A percentile compares a stretch with the other conserved stretches of the same genome.
Conservation (phyloP, 2,888 invertebrate species). For the Megaustenia siamemsis region DNA sequence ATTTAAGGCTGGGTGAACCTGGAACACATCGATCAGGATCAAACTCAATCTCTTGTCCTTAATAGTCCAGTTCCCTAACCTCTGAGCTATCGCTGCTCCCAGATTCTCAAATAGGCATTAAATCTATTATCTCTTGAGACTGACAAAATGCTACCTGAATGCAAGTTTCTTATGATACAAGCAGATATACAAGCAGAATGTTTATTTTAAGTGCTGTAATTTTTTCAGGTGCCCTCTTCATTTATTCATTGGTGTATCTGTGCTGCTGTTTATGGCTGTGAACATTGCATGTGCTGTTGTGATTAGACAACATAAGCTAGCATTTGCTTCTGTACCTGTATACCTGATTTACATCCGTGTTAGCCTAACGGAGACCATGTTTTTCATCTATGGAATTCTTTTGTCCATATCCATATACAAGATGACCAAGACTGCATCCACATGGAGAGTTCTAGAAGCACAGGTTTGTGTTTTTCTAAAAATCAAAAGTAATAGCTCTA, state of each 20-base stretch:
- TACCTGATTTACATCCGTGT: slow-evolving; percentile 73
- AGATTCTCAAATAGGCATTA: too few species aligned
- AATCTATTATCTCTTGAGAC: too few species aligned
- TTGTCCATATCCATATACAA: slow-evolving; percentile 76
- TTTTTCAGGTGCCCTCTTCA: slow-evolving; percentile 58
- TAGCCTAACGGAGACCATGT: slow-evolving; percentile 76
- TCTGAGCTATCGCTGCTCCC: too few species aligned
- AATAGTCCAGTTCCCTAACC: too few species aligned
- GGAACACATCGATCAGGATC: too few species aligned
- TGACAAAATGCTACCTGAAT: too few species aligned
- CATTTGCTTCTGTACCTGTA: slow-evolving; percentile 63
- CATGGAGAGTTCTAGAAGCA: slow-evolving; percentile 75
- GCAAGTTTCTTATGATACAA: too few species aligned
- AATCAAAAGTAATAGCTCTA: too few species aligned
- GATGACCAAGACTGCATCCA: slow-evolving; percentile 75
- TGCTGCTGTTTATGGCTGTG: slow-evolving; percentile 71
- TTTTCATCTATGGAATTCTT: slow-evolving; percentile 71
- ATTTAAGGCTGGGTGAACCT: too few species aligned
- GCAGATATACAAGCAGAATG: too few species aligned
- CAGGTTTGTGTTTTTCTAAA: slow-evolving; percentile 66
- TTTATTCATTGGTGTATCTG: slow-evolving; percentile 64
- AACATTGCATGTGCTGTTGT: slow-evolving; percentile 74
- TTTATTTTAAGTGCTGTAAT: too few species aligned
- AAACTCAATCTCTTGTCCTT: too few species aligned
- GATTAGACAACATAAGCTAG: slow-evolving; percentile 63